phyloP scores from a whole-genome alignment of 2,797 vertebrate genomes.

The Ficedula albicollis region DNA sequence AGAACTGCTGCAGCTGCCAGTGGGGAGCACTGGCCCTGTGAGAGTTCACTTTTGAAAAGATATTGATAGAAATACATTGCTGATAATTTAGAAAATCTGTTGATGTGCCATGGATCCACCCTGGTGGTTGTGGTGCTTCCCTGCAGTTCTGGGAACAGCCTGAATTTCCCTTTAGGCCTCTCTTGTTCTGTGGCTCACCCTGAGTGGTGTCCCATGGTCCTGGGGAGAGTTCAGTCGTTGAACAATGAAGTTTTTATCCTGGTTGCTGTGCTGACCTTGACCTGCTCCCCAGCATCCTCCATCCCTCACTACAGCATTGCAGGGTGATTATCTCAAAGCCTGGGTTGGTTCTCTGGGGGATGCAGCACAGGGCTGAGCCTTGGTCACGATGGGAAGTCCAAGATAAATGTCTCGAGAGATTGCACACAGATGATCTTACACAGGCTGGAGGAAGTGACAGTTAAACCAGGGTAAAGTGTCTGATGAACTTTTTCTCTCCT shows the following conservation, averaged over 20 bases:
- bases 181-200: not conserved
- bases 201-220: accelerated
- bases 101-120: accelerated
- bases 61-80: accelerated
- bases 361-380: not conserved
- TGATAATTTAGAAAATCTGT: accelerated
- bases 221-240: not conserved
- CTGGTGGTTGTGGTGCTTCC: not conserved
- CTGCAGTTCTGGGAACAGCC: not conserved
- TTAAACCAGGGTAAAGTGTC: not conserved
- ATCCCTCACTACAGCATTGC: accelerated
- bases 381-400: accelerated
- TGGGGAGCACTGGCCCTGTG: accelerated
- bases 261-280: not conserved
- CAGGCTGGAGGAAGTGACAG: not conserved
- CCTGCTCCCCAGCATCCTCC: not conserved
- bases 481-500: not conserved
- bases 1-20: not conserved
- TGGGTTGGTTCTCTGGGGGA: accelerated
- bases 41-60: not conserved
- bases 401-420: not conserved
- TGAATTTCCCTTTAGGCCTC: not conserved
- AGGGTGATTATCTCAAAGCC: not conserved
- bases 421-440: not conserved
- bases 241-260: not conserved